Conservation (phyloP, 1,140 invertebrate genomes). For the Zophobas morio region DNA sequence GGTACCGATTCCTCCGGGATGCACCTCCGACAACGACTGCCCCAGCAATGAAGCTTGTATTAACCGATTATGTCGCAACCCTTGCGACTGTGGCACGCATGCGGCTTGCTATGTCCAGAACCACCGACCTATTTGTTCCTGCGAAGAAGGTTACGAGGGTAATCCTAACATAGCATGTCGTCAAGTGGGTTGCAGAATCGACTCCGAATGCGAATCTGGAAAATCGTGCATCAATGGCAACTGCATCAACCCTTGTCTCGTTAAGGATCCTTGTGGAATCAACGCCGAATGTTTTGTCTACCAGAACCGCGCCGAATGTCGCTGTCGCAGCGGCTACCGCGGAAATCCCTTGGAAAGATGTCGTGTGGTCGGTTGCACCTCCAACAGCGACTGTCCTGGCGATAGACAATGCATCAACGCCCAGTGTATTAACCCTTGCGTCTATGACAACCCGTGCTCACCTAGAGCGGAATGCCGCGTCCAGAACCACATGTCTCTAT, state of each 20-base stretch:
- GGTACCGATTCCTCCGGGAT: slow-evolving; percentile 79
- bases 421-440: slow-evolving; percentile 89
- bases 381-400: slow-evolving; percentile 89
- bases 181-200: slow-evolving; percentile 82
- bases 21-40: slow-evolving; percentile 85
- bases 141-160: slow-evolving; percentile 85
- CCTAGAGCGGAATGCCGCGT: slow-evolving; percentile 83
- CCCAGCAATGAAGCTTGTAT: slow-evolving; percentile 84
- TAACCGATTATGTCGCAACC: slow-evolving; percentile 87
- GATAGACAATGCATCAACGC: slow-evolving; percentile 88
- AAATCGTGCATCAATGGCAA: slow-evolving; percentile 88
- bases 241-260: slow-evolving; percentile 87
- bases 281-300: slow-evolving; percentile 88
- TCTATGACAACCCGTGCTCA: slow-evolving; percentile 84
- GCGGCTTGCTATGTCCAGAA: slow-evolving; percentile 86
- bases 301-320: slow-evolving; percentile 83
- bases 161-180: slow-evolving; percentile 87
- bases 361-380: slow-evolving; percentile 86
- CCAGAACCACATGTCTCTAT: slow-evolving; percentile 86
- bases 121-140: slow-evolving; percentile 89
- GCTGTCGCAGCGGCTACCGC: slow-evolving; percentile 84
- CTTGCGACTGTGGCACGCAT: slow-evolving; percentile 89
- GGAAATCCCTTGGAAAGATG: slow-evolving; percentile 86
- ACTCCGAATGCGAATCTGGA: slow-evolving; percentile 85
- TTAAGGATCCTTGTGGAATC: slow-evolving; percentile 83